Evolutionary conservation across 1,140 invertebrate genomes (phyloP).

Genomic region (Lordiphosa collinella): DNA sequence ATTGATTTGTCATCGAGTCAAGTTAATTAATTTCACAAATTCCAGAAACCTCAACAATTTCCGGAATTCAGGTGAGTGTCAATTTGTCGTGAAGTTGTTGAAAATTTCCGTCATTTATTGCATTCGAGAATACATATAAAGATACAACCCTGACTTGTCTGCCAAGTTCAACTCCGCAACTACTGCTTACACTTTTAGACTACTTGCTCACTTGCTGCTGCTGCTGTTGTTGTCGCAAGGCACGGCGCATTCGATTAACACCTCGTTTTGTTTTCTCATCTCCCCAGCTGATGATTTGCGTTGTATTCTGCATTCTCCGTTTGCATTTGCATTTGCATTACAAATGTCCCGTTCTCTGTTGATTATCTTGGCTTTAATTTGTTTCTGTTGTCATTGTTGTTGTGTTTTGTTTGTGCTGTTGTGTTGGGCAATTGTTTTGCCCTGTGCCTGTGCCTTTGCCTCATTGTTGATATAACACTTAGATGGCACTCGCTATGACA

Average conservation of each 20-base stretch:
- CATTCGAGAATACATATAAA: slow-evolving; percentile 20
- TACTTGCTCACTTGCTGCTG: slow-evolving; percentile 3
- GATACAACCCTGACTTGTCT: not conserved
- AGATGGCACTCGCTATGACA: slow-evolving; percentile 56
- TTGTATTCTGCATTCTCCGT: slow-evolving; percentile 17
- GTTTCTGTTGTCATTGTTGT: slow-evolving; percentile 24
- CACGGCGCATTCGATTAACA: slow-evolving; percentile 67
- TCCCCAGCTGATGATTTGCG: slow-evolving; percentile 30
- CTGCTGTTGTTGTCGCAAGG: slow-evolving; percentile 23
- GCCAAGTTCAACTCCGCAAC: not conserved
- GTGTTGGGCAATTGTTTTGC: slow-evolving; percentile 50
- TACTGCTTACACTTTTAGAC: slow-evolving; percentile 5
- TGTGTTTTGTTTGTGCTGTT: too few species aligned
- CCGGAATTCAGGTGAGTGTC: slow-evolving; percentile 18
- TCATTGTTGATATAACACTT: slow-evolving; percentile 70
- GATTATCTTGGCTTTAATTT: slow-evolving; percentile 77
- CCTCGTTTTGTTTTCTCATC: slow-evolving; percentile 34
- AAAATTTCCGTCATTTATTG: slow-evolving; percentile 67
- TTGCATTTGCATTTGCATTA: slow-evolving; percentile 44
- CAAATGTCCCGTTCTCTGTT: slow-evolving; percentile 44
- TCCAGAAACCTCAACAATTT: slow-evolving; percentile 17
- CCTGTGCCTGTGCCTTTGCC: not conserved
- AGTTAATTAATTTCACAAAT: not conserved
- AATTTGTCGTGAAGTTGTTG: slow-evolving; percentile 51
- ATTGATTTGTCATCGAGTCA: slow-evolving; percentile 17